phyloP scores from a whole-genome alignment of 2,888 invertebrate genomes.

The Yponomeuta plumbellus region DNA sequence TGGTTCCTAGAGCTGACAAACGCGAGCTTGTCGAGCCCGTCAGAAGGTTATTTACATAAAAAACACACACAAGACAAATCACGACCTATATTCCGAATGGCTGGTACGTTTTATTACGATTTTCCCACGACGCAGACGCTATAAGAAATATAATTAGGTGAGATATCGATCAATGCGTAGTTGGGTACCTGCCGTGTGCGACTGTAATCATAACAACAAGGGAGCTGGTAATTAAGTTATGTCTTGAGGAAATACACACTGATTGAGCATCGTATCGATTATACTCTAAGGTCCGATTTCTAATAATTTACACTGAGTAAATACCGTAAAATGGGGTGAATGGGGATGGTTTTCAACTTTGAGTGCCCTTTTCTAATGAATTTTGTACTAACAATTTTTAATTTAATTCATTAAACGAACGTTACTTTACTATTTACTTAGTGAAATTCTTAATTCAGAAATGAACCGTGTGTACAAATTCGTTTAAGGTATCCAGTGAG shows the following conservation, averaged over 20 bases:
- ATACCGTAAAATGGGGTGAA: too few species aligned
- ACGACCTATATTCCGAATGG: constrained; percentile 10
- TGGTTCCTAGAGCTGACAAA: not conserved
- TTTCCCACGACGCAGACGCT: constrained; percentile 20
- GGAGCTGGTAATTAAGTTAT: not conserved
- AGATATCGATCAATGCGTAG: constrained; percentile 18
- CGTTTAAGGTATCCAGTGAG: too few species aligned
- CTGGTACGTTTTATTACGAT: not conserved
- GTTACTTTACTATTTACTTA: too few species aligned
- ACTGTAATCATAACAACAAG: not conserved
- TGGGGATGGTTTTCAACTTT: too few species aligned
- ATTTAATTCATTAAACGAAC: too few species aligned
- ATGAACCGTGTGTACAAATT: too few species aligned
- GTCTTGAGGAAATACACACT: not conserved
- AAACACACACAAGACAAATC: not conserved
- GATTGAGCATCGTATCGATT: not conserved
- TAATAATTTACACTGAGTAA: too few species aligned
- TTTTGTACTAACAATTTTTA: too few species aligned
- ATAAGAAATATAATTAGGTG: constrained; percentile 21
- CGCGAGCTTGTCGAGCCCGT: not conserved
- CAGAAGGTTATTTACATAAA: not conserved
- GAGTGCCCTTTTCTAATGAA: too few species aligned
- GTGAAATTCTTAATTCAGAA: too few species aligned
- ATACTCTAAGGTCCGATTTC: too few species aligned
- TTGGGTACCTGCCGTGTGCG: not conserved